phyloP scores from a whole-genome alignment of 2,797 vertebrate species.

The Mormyrops attenuatus region DNA sequence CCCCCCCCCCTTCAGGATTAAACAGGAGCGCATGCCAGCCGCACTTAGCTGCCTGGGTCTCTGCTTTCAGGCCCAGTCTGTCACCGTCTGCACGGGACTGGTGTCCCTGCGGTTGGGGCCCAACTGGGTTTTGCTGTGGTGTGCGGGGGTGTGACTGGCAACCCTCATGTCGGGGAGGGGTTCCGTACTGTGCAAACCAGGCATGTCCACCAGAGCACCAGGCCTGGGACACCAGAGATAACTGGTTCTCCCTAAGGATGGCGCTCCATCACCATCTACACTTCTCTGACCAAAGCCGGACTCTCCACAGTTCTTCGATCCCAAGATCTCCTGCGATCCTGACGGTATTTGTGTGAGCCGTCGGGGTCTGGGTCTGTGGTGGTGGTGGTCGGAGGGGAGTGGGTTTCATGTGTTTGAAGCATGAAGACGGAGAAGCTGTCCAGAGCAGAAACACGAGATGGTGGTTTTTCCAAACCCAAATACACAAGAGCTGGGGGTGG shows the following conservation, averaged over 20 bases:
- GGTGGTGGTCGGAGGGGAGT: not conserved
- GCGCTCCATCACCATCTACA: not conserved
- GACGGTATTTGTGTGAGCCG: not conserved
- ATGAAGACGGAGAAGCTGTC: not conserved
- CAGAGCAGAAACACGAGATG: not conserved
- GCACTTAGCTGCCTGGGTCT: not conserved
- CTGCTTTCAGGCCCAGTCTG: not conserved
- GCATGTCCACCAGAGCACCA: not conserved
- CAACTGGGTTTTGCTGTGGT: too few relatives aligned
- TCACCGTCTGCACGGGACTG: not conserved
- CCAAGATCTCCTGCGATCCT: not conserved
- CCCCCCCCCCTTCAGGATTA: not conserved
- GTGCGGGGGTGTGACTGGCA: too few relatives aligned
- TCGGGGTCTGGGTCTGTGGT: not conserved
- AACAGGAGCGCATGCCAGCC: not conserved
- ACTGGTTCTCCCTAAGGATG: not conserved
- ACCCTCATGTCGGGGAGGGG: not conserved
- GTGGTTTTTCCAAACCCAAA: conserved; percentile 3
- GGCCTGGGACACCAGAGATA: not conserved
- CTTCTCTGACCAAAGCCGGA: not conserved
- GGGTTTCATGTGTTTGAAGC: not conserved
- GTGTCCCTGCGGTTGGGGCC: not conserved
- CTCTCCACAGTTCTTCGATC: not conserved
- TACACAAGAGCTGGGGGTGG: too few relatives aligned
- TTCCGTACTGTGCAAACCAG: not conserved